phyloP scores from a whole-genome alignment of 2,888 invertebrate species.

The Ornithoptera priamus region DNA sequence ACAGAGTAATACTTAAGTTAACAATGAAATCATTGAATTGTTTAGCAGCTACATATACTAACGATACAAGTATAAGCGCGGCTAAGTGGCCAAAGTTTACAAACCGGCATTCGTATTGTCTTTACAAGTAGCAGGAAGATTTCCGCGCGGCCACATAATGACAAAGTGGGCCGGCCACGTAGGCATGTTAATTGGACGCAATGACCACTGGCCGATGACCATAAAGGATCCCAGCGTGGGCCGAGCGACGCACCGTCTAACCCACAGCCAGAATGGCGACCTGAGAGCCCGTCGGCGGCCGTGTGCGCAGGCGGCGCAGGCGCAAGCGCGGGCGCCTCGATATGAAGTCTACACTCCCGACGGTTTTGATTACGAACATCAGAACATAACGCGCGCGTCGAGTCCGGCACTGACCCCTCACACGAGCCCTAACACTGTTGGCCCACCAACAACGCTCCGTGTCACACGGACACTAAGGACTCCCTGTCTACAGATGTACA shows the following conservation, averaged over 20 bases:
- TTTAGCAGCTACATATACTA: not conserved
- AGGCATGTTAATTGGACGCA: conserved; percentile 76
- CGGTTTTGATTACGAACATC: conserved; percentile 60
- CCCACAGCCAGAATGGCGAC: conserved; percentile 45
- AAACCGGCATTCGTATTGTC: not conserved
- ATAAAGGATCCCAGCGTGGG: conserved; percentile 71
- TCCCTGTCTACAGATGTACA: not conserved
- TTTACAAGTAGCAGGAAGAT: conserved; percentile 52
- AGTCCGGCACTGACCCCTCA: too few species aligned
- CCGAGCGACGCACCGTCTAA: conserved; percentile 67
- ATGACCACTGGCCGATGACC: conserved; percentile 69
- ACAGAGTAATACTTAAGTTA: too few species aligned
- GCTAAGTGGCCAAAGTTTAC: not conserved
- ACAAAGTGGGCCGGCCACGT: conserved; percentile 72
- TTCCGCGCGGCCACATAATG: conserved; percentile 64
- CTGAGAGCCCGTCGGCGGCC: conserved; percentile 25
- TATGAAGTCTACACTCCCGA: conserved; percentile 72
- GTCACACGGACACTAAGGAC: too few species aligned
- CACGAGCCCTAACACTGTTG: too few species aligned
- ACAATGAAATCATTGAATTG: too few species aligned
- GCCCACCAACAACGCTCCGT: too few species aligned
- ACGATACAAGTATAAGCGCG: not conserved
- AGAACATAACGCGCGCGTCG: not conserved
- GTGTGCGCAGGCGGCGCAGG: conserved; percentile 37
- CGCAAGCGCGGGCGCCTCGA: conserved; percentile 44